phyloP scores from a whole-genome alignment of 2,113 vertebrate species.

The Caretta caretta region DNA sequence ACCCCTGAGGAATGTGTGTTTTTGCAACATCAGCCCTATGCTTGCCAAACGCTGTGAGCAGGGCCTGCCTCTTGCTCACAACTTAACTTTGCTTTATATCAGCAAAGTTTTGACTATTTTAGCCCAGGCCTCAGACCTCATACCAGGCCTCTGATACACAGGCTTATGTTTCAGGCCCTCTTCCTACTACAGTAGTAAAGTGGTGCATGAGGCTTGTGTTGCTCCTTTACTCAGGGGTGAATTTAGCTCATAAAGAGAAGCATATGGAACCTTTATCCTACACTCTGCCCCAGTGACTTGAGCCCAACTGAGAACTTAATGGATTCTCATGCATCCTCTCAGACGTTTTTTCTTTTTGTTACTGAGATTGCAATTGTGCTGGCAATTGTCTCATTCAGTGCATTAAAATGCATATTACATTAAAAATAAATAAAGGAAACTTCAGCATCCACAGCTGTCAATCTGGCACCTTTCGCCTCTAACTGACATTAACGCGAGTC shows the following conservation, averaged over 20 bases:
- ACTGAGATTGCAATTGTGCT: background rate
- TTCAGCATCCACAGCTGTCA: constrained; percentile 2
- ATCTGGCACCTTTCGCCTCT: constrained; percentile 4
- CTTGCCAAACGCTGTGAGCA: too few relatives aligned
- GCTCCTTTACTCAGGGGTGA: background rate
- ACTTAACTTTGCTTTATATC: too few relatives aligned
- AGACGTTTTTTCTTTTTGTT: background rate
- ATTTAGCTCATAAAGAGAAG: background rate
- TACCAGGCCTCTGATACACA: too few relatives aligned
- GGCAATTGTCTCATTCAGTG: background rate
- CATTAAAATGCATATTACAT: constrained; percentile 6
- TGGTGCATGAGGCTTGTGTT: background rate
- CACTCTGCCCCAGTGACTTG: background rate
- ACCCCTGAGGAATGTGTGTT: too few relatives aligned
- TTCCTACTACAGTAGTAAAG: background rate
- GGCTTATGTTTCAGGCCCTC: too few relatives aligned
- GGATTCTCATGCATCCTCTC: background rate
- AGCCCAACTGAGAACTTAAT: background rate
- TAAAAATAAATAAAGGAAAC: background rate
- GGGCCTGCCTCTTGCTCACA: too few relatives aligned
- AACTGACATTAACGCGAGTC: background rate
- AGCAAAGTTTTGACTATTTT: too few relatives aligned
- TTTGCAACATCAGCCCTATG: too few relatives aligned
- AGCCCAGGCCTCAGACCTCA: too few relatives aligned
- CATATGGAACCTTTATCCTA: fast-evolving